Evolutionary conservation across 2,113 vertebrate species (phyloP), one percentile per base, ranked within the genome.

Genomic region (Ochotona princeps): DNA sequence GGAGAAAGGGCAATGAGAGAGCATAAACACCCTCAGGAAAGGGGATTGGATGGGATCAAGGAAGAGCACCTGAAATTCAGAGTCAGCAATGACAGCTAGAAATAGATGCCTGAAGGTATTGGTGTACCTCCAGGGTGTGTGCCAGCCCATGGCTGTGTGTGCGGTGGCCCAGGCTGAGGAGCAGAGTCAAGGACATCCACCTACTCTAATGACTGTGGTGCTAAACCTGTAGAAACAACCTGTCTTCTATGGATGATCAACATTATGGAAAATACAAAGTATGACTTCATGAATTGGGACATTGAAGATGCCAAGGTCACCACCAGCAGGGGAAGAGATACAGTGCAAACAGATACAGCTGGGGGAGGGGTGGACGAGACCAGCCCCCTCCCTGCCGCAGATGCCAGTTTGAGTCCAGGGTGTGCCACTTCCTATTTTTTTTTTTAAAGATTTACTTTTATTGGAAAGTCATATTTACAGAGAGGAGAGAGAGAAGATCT

Each of bases 201-300:
- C 54, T 81, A 17, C 49, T 80, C 44, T 38, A 35, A 20, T 47
- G 35, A 57, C 21, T 54, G 26, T 86, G 30, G 8, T 30, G 76
- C 11, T 35, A 60, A 23, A 15, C 70, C 38, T n/a, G 15, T 66
- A 57, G 82, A 25, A 35, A 81, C 69, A 51, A 21, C 4, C 9
- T 35, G 73, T 51, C n/a, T 69, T 91, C 54, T 69, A 70, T 69
- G 87, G 18, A 49, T 78, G 54, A 87, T 79, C 66, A 84, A 72
- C 47, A 32, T 32, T 15, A 26, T 30, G 54, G 61, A 61, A 79
- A 73, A 12, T 51, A 49, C 7, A 10, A 17, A 76, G 30, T 7
- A 49, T 49, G 69, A 23, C 44, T 35, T 61, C 63, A 38, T 32
- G 66, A 26, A 75, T 67, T 49, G 15, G 7, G 17, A 49, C 35